These are phyloP conservation scores for Pristionchus fissidentatus DNA, from an alignment of 2,888 invertebrate species.

Conservation along the genomic window DNA sequence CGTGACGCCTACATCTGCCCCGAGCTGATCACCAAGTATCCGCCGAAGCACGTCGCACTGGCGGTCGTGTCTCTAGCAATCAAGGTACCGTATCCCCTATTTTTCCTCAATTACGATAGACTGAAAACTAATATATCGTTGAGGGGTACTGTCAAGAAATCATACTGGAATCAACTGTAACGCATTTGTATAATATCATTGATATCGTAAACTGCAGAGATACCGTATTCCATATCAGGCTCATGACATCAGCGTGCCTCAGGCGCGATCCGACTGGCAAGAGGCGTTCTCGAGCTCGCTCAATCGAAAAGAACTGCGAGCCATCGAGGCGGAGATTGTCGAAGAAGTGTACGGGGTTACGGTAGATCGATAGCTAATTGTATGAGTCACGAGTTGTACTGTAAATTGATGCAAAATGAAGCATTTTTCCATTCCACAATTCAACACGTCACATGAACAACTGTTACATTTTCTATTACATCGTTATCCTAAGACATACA, in stretches of 20 bases:
- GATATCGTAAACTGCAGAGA: background rate
- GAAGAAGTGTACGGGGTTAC: constrained; percentile 24
- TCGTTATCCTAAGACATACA: too few species aligned
- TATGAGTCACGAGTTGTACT: background rate
- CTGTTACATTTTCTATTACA: too few species aligned
- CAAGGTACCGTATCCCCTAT: constrained; percentile 32
- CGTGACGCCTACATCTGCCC: constrained; percentile 47
- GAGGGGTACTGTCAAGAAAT: background rate
- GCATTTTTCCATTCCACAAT: too few species aligned
- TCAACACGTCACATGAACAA: too few species aligned
- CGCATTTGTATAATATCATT: too few species aligned
- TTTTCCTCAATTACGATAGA: background rate
- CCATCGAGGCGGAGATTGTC: constrained; percentile 32
- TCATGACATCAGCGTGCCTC: constrained; percentile 24
- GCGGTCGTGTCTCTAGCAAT: constrained; percentile 19
- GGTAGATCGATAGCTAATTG: constrained; percentile 32
- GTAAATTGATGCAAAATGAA: too few species aligned
- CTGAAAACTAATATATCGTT: background rate
- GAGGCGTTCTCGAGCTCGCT: constrained; percentile 37
- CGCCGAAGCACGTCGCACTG: constrained; percentile 37
- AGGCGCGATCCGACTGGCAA: constrained; percentile 40
- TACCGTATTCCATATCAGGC: constrained; percentile 22
- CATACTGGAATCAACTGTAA: too few species aligned
- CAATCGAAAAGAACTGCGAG: background rate
- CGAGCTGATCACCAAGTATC: background rate